Evolutionary conservation across 2,888 invertebrate species (phyloP).

Genomic region (Caenorhabditis drosophilae): DNA sequence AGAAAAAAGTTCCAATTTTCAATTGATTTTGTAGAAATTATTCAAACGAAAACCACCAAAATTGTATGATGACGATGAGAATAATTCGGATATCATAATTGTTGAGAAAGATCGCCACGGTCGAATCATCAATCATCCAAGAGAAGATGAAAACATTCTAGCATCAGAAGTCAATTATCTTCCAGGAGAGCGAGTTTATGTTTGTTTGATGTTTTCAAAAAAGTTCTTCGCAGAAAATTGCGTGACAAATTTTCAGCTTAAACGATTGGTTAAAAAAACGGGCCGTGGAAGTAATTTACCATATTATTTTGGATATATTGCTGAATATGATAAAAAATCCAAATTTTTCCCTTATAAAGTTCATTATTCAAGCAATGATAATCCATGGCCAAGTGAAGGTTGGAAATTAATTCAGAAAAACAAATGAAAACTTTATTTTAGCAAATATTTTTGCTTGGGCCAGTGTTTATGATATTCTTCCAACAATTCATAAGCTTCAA

Average conservation of each 20-base stretch:
- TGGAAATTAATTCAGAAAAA: background rate
- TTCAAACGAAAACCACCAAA: conserved; percentile 37
- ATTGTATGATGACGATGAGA: conserved; percentile 13
- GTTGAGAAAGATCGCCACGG: conserved; percentile 2
- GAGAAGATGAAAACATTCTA: background rate
- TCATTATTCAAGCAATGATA: conserved; percentile 32
- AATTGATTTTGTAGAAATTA: conserved; percentile 28
- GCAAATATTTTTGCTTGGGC: conserved; percentile 35
- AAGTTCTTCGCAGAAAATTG: background rate
- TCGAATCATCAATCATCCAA: background rate
- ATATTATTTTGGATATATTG: conserved; percentile 31
- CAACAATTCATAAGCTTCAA: conserved; percentile 35
- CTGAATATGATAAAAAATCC: conserved; percentile 14
- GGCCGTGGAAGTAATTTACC: conserved; percentile 29
- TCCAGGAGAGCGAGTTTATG: conserved; percentile 34
- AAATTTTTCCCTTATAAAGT: conserved; percentile 43
- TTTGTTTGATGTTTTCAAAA: conserved; percentile 27
- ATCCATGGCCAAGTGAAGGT: conserved; percentile 41
- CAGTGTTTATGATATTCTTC: conserved; percentile 36
- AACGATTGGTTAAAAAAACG: conserved; percentile 19
- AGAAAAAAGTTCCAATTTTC: no score
- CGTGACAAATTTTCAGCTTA: conserved; percentile 20
- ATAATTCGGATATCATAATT: background rate
- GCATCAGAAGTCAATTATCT: conserved; percentile 3
- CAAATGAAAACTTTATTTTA: conserved; percentile 2